Base-by-base conservation (phyloP, 1,140 invertebrate genomes). In the Leptinotarsa texana region DNA sequence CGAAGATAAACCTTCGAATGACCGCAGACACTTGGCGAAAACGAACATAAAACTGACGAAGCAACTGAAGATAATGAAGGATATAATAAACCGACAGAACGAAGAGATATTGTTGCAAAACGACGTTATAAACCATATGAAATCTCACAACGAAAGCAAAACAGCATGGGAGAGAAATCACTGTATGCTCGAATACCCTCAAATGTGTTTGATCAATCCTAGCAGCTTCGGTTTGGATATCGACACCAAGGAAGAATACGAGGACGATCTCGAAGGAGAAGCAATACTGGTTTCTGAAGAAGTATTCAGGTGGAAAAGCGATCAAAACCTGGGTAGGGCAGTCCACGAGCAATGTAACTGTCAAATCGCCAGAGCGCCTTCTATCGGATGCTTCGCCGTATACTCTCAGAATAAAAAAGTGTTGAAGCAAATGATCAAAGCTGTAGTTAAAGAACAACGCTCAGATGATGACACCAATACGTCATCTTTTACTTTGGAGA, bases 61-160 rank as follows among this genome's bases (percentile, higher is more conserved):
- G 21, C 13, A 33, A 65, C 13, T 65, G 63, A 65, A 65, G 63
- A 22, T 65, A 33, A 24, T 73, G 42, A 63, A 69, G 13, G 66
- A 72, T 18, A 51, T 57, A 18, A 57, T 70, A 15, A 33, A 18
- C 18, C 13, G 63, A 5, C 63, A 65, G 15, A 21, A 68, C 57
- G 49, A 21, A 11, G 65, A 24, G 15, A 65, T 65, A 65, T 65
- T 21, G 17, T 33, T 65, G 22, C 63, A 65, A 33, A 24, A 21
- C 21, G 63, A 65, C 21, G 15, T 65, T 21, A 65, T 65, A 65
- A 33, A 22, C 4, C 21, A 65, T 13, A 24, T 65, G 63, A 65
- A 65, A 21, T 15, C 13, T 17, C 21, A 65, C 21, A 65, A 22
- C 63, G 27, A 65, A 21, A 65, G 21, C n/a, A 57, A 57, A 57